Evolutionary conservation across 2,888 invertebrate genomes (phyloP), one percentile per base, ranked within the genome.

Genomic region (Napeogenes inachia): DNA sequence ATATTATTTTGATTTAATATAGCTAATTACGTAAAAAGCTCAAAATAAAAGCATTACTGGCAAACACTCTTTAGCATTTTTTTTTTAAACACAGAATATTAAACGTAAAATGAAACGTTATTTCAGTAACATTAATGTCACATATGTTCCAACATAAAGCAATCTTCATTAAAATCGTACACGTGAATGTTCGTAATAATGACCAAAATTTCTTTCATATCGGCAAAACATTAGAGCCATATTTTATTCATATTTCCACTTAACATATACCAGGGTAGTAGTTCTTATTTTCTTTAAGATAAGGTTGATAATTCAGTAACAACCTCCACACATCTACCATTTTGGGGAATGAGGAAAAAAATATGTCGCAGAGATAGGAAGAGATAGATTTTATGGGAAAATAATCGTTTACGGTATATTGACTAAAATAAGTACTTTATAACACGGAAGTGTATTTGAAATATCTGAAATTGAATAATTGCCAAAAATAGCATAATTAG

Each of bases 341-440:
- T 30, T 50, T 50, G 6, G 50, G 50, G 50, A 10, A 50, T 50
- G 30, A 50, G 50, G 50, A 21, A 50, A 50, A 50, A 50, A 50
- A 30, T 50, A 50, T 38, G 55, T 35, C 21, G 21, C 8, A 57
- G 32, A 54, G 56, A 63, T 63, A 63, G 32, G 54, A 56, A 42
- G 46, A 47, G 32, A 56, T n/a, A 54, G 45, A 45, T 57, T 60
- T 63, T 60, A 60, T 60, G 63, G 35, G 57, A 46, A 57, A 47
- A 57, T 60, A 60, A 63, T 63, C 57, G 59, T 63, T 50, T 50
- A 50, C n/a, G 30, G 50, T 2, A 50, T 30, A 30, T 50, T 30
- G 50, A 30, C 6, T 50, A 12, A 30, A 50, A 21, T 50, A 50
- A 50, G 10, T 30, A 30, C 30, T 21, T 21, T 8, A 21, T 50